These are phyloP conservation scores for Eupithecia subfuscata DNA, from an alignment of 2,888 invertebrate species.

Conservation along the genomic window DNA sequence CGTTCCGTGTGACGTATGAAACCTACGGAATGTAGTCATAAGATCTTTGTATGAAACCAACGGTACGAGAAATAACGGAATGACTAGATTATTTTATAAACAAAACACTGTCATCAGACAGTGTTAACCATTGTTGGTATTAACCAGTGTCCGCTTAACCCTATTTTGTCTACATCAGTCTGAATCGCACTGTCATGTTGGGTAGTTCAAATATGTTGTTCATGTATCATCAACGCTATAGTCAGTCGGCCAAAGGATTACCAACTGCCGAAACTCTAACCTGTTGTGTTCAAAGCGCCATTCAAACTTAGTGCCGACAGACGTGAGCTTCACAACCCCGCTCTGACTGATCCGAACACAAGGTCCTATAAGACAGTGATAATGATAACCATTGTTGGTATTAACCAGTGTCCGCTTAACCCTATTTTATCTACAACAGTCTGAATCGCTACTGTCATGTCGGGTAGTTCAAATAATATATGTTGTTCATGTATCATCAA, in stretches of 20 bases:
- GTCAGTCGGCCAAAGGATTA: not conserved
- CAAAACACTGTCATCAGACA: not conserved
- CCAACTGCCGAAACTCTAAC: not conserved
- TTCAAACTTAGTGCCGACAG: not conserved
- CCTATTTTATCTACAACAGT: not conserved
- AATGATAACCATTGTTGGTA: not conserved
- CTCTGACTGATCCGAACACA: not conserved
- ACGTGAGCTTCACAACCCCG: not conserved
- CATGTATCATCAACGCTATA: not conserved
- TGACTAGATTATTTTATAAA: not conserved
- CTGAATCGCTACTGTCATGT: not conserved
- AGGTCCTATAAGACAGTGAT: too few species aligned
- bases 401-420: not conserved
- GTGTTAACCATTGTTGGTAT: not conserved
- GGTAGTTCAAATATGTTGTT: too few species aligned
- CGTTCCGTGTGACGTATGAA: not conserved
- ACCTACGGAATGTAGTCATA: too few species aligned
- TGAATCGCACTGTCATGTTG: not conserved
- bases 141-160: not conserved
- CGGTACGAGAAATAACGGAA: not conserved
- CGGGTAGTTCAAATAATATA: too few species aligned
- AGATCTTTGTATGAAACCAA: too few species aligned
- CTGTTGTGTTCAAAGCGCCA: not conserved
- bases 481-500: too few species aligned
- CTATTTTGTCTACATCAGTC: not conserved